Evolutionary conservation across 1,140 invertebrate species (phyloP), one percentile per base, ranked within the genome.

Genomic region (Pararge aegeria): DNA sequence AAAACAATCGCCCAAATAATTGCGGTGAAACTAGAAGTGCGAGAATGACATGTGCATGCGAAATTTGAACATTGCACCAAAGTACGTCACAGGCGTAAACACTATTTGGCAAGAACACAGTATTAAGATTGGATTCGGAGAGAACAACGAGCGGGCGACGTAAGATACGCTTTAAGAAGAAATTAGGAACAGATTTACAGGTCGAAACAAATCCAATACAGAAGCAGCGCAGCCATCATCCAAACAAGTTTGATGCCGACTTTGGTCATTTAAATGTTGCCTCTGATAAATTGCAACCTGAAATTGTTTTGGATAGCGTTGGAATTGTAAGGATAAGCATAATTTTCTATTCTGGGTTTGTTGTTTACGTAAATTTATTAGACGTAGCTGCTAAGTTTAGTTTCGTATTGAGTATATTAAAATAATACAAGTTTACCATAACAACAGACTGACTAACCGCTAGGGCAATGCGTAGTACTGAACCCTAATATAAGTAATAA

Each of bases 111-210:
- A 83, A 80, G 72, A 75, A 79, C 68, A 76, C 75, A 74, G 74
- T 77, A 87, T 77, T 76, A 74, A 82, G 77, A 87, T 84, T 82
- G 80, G 72, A 83, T 83, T 87, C 64, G 74, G 74, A 70, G 68
- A 68, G 77, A 64, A 72, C 74, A 77, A 71, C 67, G 59, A 68
- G 65, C 68, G 64, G 51, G 65, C 70, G 78, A 86, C 80, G 80
- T 71, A 77, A 73, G 79, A 80, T 77, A 72, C 68, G 68, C 64
- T 78, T 83, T 86, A 85, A 78, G 80, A 76, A 79, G 68, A 80
- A 83, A 66, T 87, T 84, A 73, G 70, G 60, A 80, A 79, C 75
- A 83, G 76, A 87, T 87, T 87, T 87, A 87, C 84, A 68, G 77
- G 68, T 66, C 65, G 62, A 65, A 71, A 73, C 75, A 79, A 80